phyloP scores from a whole-genome alignment of 2,888 invertebrate species.

The Dolomedes plantarius region DNA sequence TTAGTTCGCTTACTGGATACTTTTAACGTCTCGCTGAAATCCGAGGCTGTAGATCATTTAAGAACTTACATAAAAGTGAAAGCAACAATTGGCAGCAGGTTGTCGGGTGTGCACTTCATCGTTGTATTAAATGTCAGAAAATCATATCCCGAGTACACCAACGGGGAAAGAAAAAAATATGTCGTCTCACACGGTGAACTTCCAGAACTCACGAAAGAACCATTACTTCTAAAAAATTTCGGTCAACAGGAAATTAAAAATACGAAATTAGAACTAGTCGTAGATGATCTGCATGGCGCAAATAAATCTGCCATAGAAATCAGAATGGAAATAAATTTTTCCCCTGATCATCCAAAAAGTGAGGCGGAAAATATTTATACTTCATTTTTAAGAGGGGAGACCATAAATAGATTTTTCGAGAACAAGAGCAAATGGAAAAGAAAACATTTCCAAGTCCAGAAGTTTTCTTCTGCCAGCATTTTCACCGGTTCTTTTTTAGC shows the following conservation, averaged over 20 bases:
- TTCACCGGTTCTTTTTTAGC: slow-evolving; percentile 9
- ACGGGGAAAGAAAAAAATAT: background rate
- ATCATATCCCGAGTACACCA: background rate
- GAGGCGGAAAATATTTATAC: background rate
- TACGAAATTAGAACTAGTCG: background rate
- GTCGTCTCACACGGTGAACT: background rate
- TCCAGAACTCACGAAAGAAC: background rate
- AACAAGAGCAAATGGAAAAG: background rate
- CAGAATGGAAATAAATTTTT: background rate
- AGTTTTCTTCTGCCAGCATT: slow-evolving; percentile 17
- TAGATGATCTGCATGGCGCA: background rate
- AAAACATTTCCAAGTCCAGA: slow-evolving; percentile 17
- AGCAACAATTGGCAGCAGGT: background rate
- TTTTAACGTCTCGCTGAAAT: background rate
- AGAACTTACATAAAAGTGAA: background rate
- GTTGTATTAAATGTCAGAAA: background rate
- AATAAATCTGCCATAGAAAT: background rate
- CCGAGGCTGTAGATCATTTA: background rate
- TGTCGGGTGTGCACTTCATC: background rate
- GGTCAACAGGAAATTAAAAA: background rate
- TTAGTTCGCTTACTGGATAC: background rate
- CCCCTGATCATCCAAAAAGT: background rate
- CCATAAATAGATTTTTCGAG: background rate
- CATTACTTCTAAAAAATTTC: background rate
- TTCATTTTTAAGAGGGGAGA: background rate